Percentiles rank a stretch among this genome's conserved stretches.
These are phyloP conservation scores for Zaprionus camerounensis DNA, from an alignment of 1,140 invertebrate species.

Conservation along the genomic window DNA sequence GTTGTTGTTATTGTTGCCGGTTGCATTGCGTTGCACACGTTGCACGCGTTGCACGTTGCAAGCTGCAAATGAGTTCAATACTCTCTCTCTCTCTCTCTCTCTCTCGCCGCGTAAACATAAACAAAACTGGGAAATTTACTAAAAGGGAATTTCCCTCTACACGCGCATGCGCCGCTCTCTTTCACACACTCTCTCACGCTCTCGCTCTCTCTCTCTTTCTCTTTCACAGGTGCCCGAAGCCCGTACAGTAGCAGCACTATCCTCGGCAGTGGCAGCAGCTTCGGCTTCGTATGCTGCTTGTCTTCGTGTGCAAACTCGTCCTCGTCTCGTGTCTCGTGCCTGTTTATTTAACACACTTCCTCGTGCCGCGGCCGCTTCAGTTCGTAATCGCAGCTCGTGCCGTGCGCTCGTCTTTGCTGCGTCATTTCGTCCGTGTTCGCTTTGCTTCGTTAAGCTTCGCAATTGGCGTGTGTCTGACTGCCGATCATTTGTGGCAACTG, in stretches of 20 bases:
- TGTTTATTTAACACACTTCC: conserved; percentile 83
- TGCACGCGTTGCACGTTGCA: conserved; percentile 51
- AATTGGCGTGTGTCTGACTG: neutral
- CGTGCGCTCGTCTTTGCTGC: conserved; percentile 31
- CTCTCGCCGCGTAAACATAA: conserved; percentile 70
- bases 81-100: conserved; percentile 35
- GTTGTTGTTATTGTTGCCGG: conserved; percentile 31
- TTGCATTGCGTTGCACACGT: conserved; percentile 66
- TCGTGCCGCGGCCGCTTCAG: conserved; percentile 61
- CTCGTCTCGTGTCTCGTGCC: conserved; percentile 24
- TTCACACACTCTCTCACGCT: conserved; percentile 30
- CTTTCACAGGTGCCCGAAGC: conserved; percentile 39
- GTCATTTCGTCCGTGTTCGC: neutral
- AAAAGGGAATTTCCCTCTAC: conserved; percentile 43
- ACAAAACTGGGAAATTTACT: conserved; percentile 75
- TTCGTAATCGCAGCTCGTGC: conserved; percentile 72
- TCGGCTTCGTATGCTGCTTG: conserved; percentile 23
- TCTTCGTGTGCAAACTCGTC: neutral
- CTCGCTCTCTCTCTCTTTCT: conserved; percentile 32
- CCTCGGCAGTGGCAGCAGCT: neutral
- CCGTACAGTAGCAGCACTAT: conserved; percentile 14
- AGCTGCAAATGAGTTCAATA: conserved; percentile 79
- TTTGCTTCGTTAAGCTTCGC: neutral
- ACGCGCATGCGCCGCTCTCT: conserved; percentile 57
- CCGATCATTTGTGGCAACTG: conserved; percentile 6